Percentiles rank a stretch among this genome's conserved stretches.
Conservation (phyloP, 2,888 invertebrate species). For the Drosophila mettleri region DNA sequence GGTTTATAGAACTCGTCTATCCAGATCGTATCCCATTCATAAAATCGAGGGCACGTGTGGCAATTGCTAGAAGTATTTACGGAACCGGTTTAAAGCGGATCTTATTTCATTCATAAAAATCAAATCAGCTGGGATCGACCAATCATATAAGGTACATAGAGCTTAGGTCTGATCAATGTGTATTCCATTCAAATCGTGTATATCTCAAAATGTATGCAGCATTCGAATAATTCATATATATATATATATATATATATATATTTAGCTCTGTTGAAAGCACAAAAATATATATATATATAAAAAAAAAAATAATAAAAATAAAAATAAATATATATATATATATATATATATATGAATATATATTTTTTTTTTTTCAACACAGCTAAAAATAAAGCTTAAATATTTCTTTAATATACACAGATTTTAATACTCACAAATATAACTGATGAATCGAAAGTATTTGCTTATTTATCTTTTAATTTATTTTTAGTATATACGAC, state of each 20-base stretch:
- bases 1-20: slow-evolving; percentile 20
- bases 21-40: slow-evolving; percentile 41
- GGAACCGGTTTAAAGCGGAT: slow-evolving; percentile 15
- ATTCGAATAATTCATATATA: background rate
- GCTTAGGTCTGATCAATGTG: background rate
- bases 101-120: slow-evolving; percentile 25
- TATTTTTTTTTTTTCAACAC: background rate
- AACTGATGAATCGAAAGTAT: no score
- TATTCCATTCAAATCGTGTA: slow-evolving; percentile 5
- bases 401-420: background rate
- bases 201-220: no score
- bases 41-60: slow-evolving; percentile 28
- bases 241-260: background rate
- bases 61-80: slow-evolving; percentile 1
- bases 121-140: background rate
- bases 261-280: no score
- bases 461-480: no score
- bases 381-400: background rate
- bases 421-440: no score
- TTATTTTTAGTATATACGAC: background rate
- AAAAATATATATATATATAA: background rate
- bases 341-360: no score
- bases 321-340: background rate
- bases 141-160: background rate
- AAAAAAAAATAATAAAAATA: no score